These are phyloP conservation scores for Dyspetes luteomarginatus DNA, from an alignment of 2,888 invertebrate species.

Conservation along the genomic window DNA sequence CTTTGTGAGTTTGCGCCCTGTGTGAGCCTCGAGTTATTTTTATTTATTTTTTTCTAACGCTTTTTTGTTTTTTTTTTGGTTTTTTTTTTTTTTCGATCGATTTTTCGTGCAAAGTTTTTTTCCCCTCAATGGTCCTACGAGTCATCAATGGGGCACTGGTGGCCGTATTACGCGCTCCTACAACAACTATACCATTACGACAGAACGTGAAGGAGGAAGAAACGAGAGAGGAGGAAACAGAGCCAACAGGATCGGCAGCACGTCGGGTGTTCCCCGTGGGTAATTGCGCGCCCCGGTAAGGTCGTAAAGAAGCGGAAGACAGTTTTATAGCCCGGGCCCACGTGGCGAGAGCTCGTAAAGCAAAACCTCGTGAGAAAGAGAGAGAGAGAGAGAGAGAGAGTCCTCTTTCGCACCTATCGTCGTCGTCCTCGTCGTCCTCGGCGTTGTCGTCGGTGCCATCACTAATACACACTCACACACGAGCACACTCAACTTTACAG, in stretches of 20 bases:
- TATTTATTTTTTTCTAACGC: not conserved
- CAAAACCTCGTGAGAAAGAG: slow-evolving; percentile 68
- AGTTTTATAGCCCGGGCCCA: slow-evolving; percentile 84
- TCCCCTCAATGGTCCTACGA: slow-evolving; percentile 64
- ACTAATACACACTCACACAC: slow-evolving; percentile 68
- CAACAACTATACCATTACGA: no score
- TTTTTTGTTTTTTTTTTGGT: not conserved
- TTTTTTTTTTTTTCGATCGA: not conserved
- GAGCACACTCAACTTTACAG: slow-evolving; percentile 55
- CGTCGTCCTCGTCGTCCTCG: slow-evolving; percentile 68
- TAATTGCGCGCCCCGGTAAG: slow-evolving; percentile 78
- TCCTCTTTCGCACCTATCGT: slow-evolving; percentile 66
- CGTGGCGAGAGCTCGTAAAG: slow-evolving; percentile 83
- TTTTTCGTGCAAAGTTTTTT: slow-evolving; percentile 4
- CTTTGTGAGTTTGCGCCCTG: no score
- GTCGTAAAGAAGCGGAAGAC: slow-evolving; percentile 84
- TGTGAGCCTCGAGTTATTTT: not conserved
- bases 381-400: slow-evolving; percentile 65
- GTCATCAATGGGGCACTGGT: slow-evolving; percentile 71
- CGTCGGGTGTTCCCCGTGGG: slow-evolving; percentile 74
- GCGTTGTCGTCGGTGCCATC: slow-evolving; percentile 67
- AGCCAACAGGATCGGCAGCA: slow-evolving; percentile 65
- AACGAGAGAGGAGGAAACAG: slow-evolving; percentile 52
- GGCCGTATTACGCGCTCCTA: slow-evolving; percentile 61
- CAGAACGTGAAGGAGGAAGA: slow-evolving; percentile 53